Evolutionary conservation across 2,113 vertebrate species (phyloP), one percentile per base, ranked within the genome.

Genomic region (Uropsilus gracilis): DNA sequence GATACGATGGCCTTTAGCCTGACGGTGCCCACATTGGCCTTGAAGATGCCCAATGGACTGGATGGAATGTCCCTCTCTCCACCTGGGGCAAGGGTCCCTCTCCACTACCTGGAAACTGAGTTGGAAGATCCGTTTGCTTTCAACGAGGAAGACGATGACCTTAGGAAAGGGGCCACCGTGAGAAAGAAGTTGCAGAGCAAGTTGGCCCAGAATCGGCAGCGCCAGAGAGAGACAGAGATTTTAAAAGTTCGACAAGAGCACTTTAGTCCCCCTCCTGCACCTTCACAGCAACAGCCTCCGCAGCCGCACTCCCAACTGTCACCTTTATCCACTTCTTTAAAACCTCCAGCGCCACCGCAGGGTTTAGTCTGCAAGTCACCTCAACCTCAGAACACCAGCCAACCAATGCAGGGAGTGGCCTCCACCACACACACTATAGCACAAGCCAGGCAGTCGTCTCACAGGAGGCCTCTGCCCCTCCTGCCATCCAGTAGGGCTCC

Each of bases 111-210:
- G 77, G 99, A 99, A 48, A 98, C 98, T n/a, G 99, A 99, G 94
- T 98, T 99, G 96, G 98, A 99, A 97, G 99, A 99, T 98, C 99
- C 99, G 30, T 99, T 99, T 97, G 99, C 99, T 98, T 99, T 99
- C 98, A 99, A 99, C 0, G 99, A 99, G 97, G 99, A 99, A 96
- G 99, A 99, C 66, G 99, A 99, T 46, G 98, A 98, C 89, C 98
- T 99, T 94, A 99, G 98, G 98, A 99, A 99, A 98, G 98, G 98
- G 96, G 98, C 98, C 69, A 97, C 99, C 1, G 98, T 99, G 97
- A 99, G 98, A 98, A 99, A 99, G 98, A 99, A 99, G 97, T 97
- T 99, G 97, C 99, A 99, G 97, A 99, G 98, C 98, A 99, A 99
- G 95, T 97, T 99, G 97, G 99, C 98, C 98, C 99, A 99, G 97